phyloP scores from a whole-genome alignment of 1,140 invertebrate species.

The Linepithema humile region DNA sequence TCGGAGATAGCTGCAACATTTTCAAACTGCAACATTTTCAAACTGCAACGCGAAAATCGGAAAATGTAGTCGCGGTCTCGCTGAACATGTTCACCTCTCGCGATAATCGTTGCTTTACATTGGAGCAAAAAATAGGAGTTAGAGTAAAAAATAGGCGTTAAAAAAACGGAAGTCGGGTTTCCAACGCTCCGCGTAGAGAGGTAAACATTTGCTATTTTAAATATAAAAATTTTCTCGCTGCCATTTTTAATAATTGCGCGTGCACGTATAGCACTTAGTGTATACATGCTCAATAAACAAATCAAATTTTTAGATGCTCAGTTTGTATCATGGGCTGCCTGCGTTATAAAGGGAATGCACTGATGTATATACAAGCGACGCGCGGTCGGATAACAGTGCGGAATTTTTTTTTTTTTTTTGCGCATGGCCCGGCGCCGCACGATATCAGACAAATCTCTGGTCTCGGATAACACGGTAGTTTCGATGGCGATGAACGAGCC shows the following conservation, averaged over 20 bases:
- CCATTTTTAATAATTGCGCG: background rate
- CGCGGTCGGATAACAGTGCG: constrained; percentile 57
- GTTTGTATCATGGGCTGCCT: background rate
- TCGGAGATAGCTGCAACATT: constrained; percentile 30
- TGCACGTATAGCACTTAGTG: background rate
- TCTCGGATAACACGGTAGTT: constrained; percentile 56
- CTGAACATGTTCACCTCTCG: background rate
- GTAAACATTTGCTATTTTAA: background rate
- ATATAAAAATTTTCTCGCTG: background rate
- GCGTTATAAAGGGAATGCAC: background rate
- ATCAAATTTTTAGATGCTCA: background rate
- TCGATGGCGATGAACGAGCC: constrained; percentile 61
- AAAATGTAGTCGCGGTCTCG: background rate
- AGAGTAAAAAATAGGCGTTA: background rate
- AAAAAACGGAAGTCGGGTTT: constrained; percentile 17
- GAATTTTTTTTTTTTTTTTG: constrained; percentile 63
- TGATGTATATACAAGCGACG: background rate
- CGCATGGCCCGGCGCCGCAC: constrained; percentile 30
- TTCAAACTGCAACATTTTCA: too few species aligned
- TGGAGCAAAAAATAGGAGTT: constrained; percentile 14
- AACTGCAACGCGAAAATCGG: constrained; percentile 19
- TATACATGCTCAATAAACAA: background rate
- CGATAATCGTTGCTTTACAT: constrained; percentile 14
- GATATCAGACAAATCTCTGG: constrained; percentile 60
- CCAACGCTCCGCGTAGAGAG: background rate